phyloP scores from a whole-genome alignment of 2,113 vertebrate genomes.

The Oreochromis niloticus region DNA sequence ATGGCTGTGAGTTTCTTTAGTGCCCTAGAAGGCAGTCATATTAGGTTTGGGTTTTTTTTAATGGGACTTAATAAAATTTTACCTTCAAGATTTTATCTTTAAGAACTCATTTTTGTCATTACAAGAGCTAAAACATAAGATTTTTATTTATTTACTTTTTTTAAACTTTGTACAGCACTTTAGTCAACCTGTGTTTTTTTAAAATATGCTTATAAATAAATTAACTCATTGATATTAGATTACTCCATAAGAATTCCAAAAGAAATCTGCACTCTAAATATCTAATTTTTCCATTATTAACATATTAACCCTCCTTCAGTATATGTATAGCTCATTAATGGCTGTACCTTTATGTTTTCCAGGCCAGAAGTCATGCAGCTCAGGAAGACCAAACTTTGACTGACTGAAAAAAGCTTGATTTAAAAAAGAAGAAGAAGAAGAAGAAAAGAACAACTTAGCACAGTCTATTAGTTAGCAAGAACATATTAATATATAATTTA shows the following conservation, averaged over 20 bases:
- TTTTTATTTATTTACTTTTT: neutral
- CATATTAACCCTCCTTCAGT: neutral
- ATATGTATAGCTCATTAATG: neutral
- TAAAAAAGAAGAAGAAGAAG: neutral
- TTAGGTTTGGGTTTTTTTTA: accelerated
- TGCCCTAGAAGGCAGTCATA: neutral
- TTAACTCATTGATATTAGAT: neutral
- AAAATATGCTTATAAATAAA: accelerated
- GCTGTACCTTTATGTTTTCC: neutral
- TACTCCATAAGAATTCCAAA: neutral
- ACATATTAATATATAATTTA: neutral
- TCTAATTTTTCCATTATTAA: neutral
- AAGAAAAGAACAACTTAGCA: neutral
- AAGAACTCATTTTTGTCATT: neutral
- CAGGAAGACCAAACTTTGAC: neutral
- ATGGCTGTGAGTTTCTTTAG: neutral
- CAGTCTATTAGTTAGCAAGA: neutral
- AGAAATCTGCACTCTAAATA: neutral
- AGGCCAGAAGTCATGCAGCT: neutral
- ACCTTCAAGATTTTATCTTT: neutral
- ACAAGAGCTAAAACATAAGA: neutral
- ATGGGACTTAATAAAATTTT: neutral
- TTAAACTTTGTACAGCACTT: neutral
- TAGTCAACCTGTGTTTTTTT: neutral
- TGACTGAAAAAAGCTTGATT: neutral